Percentiles rank a stretch among this genome's conserved stretches.
Evolutionary conservation across 2,888 invertebrate genomes (phyloP).

Genomic region (Epirrhoe alternata): DNA sequence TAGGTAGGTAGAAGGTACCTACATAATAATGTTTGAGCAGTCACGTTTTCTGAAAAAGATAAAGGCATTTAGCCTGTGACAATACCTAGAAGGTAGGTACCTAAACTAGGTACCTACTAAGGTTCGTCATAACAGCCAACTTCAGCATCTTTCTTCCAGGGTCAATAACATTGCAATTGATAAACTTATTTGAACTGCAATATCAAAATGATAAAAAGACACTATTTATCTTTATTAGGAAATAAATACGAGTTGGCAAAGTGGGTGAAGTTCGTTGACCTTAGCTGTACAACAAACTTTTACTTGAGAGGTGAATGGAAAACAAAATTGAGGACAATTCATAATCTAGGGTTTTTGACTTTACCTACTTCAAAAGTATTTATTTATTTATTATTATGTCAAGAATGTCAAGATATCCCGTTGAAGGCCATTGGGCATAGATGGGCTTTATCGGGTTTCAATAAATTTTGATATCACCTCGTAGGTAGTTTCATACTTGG

Average conservation of each 20-base stretch:
- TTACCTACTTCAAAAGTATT: neutral
- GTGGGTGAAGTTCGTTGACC: constrained; percentile 29
- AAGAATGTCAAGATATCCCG: neutral
- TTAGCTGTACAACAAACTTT: constrained; percentile 8
- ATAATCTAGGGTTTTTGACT: neutral
- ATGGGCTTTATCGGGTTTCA: too few relatives aligned
- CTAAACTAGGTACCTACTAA: too few relatives aligned
- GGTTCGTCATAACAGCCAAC: constrained; percentile 3
- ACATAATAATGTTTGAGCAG: too few relatives aligned
- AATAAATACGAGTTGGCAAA: constrained; percentile 30
- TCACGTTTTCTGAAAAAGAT: too few relatives aligned
- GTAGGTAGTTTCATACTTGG: too few relatives aligned
- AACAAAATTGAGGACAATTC: neutral
- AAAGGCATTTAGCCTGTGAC: too few relatives aligned
- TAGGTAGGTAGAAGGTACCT: too few relatives aligned
- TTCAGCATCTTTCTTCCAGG: constrained; percentile 24
- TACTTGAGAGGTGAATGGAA: neutral
- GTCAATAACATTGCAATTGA: constrained; percentile 30
- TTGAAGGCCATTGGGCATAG: neutral
- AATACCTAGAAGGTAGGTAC: too few relatives aligned
- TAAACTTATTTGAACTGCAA: constrained; percentile 35
- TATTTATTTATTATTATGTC: too few relatives aligned
- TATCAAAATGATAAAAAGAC: constrained; percentile 41
- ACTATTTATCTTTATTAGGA: constrained; percentile 43
- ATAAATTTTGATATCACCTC: too few relatives aligned